Base-by-base conservation (phyloP, 35 echinoderm and acorn worm genomes). In the Hemicentrotus pulcherrimus region DNA sequence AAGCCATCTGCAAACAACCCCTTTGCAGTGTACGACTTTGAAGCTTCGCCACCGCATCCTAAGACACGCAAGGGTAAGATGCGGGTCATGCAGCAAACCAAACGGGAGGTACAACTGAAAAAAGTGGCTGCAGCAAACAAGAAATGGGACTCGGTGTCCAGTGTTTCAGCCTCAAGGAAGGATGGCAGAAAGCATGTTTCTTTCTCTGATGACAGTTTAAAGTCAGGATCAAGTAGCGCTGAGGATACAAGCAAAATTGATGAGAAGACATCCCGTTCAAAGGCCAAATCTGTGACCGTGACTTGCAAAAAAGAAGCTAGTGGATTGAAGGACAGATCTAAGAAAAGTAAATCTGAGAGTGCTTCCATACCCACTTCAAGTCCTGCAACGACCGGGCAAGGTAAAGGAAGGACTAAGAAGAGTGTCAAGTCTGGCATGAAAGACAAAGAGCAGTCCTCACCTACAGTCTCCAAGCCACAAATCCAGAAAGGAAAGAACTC, bases 121-220 rank as follows among this genome's bases (percentile, higher is more conserved):
- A 95, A 94, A 47, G n/a, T 98, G 16, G 96, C 94, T 28, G 95
- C 96, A 35, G 97, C 97, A 46, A 98, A 98, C 91, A 92, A 93
- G 32, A 91, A 48, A 32, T 97, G 97, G 97, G 86, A 94, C 35
- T 91, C 95, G 24, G 94, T 94, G 28, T 50, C 91, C 48, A 87
- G 47, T 32, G 89, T 28, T 4, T 32, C 47, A 32, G 58, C 32
- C 10, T 18, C 61, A 19, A 86, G 24, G 15, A 94, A 96, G 85
- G 48, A 46, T 18, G 46, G 65, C n/a, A 8, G 78, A 32, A 86
- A 87, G 85, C 96, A 96, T 91, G 94, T 96, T 22, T 95, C 96
- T 16, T 96, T 95, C 32, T 88, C 86, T 35, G 86, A 94, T 32
- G 96, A 92, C 19, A 94, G 78, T n/a, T 31, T 45, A 19, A n/a